Base-by-base conservation (phyloP, 2,888 invertebrate species). In the Oxyscelio sp. region DNA sequence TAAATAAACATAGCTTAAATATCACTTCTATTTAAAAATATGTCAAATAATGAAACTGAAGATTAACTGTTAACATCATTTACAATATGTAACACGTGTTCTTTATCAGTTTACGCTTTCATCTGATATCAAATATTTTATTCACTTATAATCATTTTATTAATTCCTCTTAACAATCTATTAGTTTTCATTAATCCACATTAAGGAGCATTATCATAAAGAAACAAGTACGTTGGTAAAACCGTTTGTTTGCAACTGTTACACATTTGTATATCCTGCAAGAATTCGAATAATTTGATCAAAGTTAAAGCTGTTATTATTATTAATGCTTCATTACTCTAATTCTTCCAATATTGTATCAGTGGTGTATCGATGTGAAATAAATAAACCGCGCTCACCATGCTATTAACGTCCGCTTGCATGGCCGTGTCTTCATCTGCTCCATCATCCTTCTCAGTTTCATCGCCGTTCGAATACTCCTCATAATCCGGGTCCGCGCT, bases 401-500 rank as follows among this genome's bases (percentile, higher is more conserved):
- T 85, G 70, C 89, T 91, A 24, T 92, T 92, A 52, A 90, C 88
- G 75, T 93, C 93, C 56, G 91, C 90, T 89, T 92, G 92, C 89
- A 91, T 90, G 61, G 81, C 87, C 17, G 84, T 73, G 45, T 90
- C 90, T 22, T 90, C 91, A 9, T 90, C 89, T n/a, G 82, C 80
- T 13, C 85, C 87, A 40, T 71, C 27, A 85, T 90, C 89, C 78
- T 92, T 91, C 50, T 91, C 92, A 73, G 89, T 90, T 77, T 92
- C 90, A 54, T 87, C 82, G 6, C 56, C 68, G 17, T 91, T 91
- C 59, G 88, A 71, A 66, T 92, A 92, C 77, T 93, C 92, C 75
- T 94, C 92, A 88, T 92, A 92, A 87, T 91, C 93, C 85, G 87
- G 89, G 34, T 92, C 93, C 40, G 90, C 87, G 70, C 89, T 92